These are phyloP conservation scores for Eptatretus burgeri DNA, from an alignment of 2,113 vertebrate species.

Conservation along the genomic window DNA sequence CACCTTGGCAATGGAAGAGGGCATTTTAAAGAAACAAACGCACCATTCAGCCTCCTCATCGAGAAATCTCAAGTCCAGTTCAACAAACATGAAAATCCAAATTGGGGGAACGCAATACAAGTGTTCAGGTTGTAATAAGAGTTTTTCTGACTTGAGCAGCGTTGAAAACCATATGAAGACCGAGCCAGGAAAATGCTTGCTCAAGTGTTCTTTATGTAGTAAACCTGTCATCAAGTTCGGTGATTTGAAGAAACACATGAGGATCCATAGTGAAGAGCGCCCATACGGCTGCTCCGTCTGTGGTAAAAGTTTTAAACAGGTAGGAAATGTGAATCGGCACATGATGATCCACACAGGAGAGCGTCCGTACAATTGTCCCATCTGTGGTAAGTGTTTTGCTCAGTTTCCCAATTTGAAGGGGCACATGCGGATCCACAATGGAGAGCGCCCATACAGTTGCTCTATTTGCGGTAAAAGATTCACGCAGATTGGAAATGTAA, in stretches of 20 bases:
- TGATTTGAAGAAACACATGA: slow-evolving; percentile 1
- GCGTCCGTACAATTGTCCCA: slow-evolving; percentile 30
- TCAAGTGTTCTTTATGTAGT: slow-evolving; percentile 1
- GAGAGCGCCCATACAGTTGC: no score
- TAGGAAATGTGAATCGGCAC: slow-evolving; percentile 6
- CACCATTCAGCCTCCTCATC: no score
- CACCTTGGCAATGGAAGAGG: no score
- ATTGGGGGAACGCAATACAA: background rate
- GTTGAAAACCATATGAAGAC: background rate
- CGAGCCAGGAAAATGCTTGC: background rate
- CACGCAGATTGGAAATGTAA: no score
- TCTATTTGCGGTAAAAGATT: no score
- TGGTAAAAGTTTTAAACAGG: background rate
- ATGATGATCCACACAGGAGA: slow-evolving; percentile 17
- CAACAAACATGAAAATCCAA: background rate
- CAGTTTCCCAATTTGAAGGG: background rate
- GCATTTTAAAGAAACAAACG: no score
- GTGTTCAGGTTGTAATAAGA: background rate
- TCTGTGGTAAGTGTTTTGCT: slow-evolving; percentile 30
- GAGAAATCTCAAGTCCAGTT: background rate
- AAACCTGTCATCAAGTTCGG: background rate
- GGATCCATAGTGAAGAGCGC: background rate
- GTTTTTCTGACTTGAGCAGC: background rate
- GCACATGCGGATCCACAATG: background rate
- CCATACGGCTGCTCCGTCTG: background rate